Conservation (phyloP, 2,797 vertebrate species). For the Allobates femoralis region DNA sequence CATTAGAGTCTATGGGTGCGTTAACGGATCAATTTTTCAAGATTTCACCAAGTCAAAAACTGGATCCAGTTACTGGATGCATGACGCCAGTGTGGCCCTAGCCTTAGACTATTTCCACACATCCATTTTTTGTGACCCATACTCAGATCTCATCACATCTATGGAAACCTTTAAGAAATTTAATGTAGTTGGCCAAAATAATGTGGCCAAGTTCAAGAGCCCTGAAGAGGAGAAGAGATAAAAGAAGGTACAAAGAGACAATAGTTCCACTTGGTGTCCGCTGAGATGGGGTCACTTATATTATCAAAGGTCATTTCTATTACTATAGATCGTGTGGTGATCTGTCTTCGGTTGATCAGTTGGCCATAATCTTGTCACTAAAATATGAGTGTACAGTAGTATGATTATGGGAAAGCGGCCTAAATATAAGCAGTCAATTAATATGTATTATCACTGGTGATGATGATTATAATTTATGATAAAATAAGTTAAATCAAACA, state of each 20-base stretch:
- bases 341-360: background rate
- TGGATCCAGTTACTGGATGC: too few species aligned
- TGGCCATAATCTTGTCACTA: background rate
- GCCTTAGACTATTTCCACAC: too few species aligned
- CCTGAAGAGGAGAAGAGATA: background rate
- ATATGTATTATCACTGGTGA: background rate
- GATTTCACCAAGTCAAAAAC: too few species aligned
- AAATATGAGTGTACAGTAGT: too few species aligned
- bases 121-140: too few species aligned
- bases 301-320: background rate
- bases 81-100: too few species aligned
- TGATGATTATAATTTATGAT: background rate
- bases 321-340: background rate
- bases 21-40: too few species aligned
- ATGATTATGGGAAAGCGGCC: background rate
- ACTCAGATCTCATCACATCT: too few species aligned
- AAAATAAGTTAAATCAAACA: background rate
- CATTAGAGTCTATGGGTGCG: too few species aligned
- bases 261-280: background rate
- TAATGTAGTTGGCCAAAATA: too few species aligned
- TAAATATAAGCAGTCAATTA: background rate
- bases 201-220: background rate
- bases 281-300: background rate
- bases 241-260: background rate
- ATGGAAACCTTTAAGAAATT: too few species aligned